phyloP scores from a whole-genome alignment of 1,140 invertebrate species.

The Cyclina sinensis region DNA sequence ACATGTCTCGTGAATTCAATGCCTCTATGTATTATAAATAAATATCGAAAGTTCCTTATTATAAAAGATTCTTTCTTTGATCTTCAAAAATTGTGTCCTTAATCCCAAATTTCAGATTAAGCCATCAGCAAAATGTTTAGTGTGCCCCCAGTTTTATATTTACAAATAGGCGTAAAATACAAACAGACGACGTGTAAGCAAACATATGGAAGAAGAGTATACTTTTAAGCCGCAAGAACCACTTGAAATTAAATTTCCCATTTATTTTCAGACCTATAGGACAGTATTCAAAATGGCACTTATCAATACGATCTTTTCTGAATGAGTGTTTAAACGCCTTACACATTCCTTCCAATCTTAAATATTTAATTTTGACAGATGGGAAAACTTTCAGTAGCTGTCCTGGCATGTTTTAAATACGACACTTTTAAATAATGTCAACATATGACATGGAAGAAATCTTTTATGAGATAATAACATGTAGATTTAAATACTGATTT shows the following conservation, averaged over 20 bases:
- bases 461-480: too few relatives aligned
- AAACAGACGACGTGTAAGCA: not conserved
- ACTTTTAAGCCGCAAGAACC: not conserved
- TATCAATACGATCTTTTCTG: conserved; percentile 3
- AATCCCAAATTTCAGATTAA: not conserved
- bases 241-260: not conserved
- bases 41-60: too few relatives aligned
- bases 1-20: too few relatives aligned
- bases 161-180: conserved; percentile 17
- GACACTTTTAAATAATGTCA: too few relatives aligned
- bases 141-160: not conserved
- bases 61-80: too few relatives aligned
- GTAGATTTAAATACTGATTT: too few relatives aligned
- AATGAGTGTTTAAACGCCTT: not conserved
- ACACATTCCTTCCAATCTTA: conserved; percentile 3
- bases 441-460: too few relatives aligned
- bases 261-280: not conserved
- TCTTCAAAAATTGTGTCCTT: not conserved
- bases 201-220: not conserved
- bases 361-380: conserved; percentile 17
- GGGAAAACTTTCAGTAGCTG: not conserved
- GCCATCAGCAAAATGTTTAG: not conserved
- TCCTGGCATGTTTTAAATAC: not conserved
- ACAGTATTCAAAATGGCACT: not conserved
- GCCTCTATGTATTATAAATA: too few relatives aligned